Conservation (phyloP, 2,888 invertebrate genomes). For the Lordiphosa andalusiaca region DNA sequence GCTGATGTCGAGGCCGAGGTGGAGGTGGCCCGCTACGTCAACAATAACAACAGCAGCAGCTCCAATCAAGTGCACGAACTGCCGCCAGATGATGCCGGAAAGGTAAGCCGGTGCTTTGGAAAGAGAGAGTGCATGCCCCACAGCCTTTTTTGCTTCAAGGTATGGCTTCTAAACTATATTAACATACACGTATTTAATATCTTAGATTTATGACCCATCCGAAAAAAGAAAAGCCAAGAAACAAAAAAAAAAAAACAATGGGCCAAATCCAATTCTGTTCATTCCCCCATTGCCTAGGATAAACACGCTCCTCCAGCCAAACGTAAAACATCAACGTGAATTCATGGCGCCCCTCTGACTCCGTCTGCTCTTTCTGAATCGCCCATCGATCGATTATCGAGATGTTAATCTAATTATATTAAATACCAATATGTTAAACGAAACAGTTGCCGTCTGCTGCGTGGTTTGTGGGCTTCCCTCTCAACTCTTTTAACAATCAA, state of each 20-base stretch:
- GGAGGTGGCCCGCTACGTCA: constrained; percentile 41
- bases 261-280: constrained; percentile 20
- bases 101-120: constrained; percentile 86
- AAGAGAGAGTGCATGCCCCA: constrained; percentile 91
- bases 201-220: constrained; percentile 51
- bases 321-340: no score
- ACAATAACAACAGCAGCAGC: constrained; percentile 31
- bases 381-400: constrained; percentile 18
- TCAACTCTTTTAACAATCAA: constrained; percentile 20
- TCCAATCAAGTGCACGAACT: constrained; percentile 61
- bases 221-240: no score
- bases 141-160: constrained; percentile 92
- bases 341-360: background rate
- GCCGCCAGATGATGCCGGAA: constrained; percentile 78
- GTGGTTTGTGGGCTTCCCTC: constrained; percentile 64
- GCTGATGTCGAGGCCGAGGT: constrained; percentile 22
- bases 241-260: no score
- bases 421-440: constrained; percentile 77
- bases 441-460: constrained; percentile 63
- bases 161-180: constrained; percentile 82
- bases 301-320: constrained; percentile 16
- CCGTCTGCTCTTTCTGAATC: constrained; percentile 24
- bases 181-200: constrained; percentile 80
- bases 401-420: constrained; percentile 70
- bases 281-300: constrained; percentile 34